Evolutionary conservation across 2,113 vertebrate species (phyloP).

Genomic region (Ellobius talpinus): DNA sequence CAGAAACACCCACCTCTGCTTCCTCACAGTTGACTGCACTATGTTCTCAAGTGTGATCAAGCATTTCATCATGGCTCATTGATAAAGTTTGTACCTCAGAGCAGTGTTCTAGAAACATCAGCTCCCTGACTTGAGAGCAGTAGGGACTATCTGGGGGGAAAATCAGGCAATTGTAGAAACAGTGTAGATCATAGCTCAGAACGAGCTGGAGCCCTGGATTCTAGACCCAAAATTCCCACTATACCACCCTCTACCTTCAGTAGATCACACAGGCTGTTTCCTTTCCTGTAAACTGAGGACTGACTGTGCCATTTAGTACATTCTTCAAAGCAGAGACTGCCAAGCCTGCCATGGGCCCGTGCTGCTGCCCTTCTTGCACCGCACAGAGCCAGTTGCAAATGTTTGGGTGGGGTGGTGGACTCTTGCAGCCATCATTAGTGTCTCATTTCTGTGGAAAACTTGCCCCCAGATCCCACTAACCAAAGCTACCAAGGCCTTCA

Average conservation of each 20-base stretch:
- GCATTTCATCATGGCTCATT: not conserved
- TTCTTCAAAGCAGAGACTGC: not conserved
- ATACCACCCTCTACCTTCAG: not conserved
- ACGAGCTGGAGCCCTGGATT: not conserved
- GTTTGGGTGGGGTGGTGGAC: not conserved
- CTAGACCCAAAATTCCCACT: not conserved
- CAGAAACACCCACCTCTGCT: not conserved
- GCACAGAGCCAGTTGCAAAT: fast-evolving
- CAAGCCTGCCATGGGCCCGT: too few species aligned
- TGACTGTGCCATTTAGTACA: too few species aligned
- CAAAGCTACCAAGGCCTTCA: not conserved
- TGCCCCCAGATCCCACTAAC: not conserved
- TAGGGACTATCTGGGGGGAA: not conserved
- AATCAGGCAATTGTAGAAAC: not conserved
- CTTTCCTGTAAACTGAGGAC: not conserved
- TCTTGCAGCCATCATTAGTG: not conserved
- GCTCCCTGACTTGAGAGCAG: not conserved
- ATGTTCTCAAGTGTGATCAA: not conserved
- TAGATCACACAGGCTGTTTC: not conserved
- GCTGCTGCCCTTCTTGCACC: not conserved
- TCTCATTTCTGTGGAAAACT: not conserved
- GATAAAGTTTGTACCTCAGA: not conserved
- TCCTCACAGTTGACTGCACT: not conserved
- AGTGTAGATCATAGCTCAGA: not conserved
- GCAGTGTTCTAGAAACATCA: not conserved